Evolutionary conservation across 2,113 vertebrate genomes (phyloP).

Genomic region (Gymnorhina tibicen): DNA sequence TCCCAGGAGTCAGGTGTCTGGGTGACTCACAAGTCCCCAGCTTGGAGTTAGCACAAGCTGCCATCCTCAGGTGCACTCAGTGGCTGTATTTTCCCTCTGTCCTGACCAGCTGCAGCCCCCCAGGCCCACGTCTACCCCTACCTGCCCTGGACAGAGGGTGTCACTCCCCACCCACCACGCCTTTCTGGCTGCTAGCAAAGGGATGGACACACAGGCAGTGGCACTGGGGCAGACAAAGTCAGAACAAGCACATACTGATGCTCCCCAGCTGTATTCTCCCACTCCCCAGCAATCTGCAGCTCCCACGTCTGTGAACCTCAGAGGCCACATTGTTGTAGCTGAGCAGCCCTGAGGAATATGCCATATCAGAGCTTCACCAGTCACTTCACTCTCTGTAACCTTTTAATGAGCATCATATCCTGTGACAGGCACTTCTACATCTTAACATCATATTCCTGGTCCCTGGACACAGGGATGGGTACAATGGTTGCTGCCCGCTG

Average conservation of each 20-base stretch:
- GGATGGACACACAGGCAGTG: background rate
- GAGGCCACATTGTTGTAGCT: background rate
- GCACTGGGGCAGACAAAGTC: accelerated
- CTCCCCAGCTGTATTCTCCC: background rate
- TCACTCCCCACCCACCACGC: background rate
- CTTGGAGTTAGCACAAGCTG: background rate
- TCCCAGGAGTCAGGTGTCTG: background rate
- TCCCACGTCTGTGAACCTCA: background rate
- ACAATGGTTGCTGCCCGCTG: background rate
- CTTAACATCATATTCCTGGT: background rate
- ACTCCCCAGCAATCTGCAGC: background rate
- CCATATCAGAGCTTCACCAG: background rate
- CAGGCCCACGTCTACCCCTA: accelerated
- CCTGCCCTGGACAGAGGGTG: background rate
- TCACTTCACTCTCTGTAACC: background rate
- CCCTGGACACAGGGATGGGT: background rate
- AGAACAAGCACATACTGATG: background rate
- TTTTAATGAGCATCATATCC: background rate
- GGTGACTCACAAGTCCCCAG: background rate
- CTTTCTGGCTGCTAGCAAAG: background rate
- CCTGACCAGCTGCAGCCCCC: background rate
- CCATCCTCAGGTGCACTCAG: background rate
- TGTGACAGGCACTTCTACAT: background rate
- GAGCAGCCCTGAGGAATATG: background rate
- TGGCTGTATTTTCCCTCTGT: accelerated